phyloP scores from a whole-genome alignment of 2,797 vertebrate species.

The Siniperca obscura region DNA sequence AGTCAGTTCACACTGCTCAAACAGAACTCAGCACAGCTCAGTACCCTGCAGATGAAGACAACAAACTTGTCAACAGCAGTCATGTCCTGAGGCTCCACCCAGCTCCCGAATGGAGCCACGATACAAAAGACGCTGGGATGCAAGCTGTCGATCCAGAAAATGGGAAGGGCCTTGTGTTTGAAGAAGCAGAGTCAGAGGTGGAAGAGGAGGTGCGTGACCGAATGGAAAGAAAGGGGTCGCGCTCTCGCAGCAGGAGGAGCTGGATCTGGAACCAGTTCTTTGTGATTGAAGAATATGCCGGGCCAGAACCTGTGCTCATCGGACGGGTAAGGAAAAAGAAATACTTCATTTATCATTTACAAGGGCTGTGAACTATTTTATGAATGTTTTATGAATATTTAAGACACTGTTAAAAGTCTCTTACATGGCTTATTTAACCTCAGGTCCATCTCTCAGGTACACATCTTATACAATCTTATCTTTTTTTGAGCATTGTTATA shows the following conservation, averaged over 20 bases:
- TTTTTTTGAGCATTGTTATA: constrained; percentile 54
- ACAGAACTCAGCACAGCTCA: constrained; percentile 73
- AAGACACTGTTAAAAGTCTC: constrained; percentile 48
- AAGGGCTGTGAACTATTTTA: constrained; percentile 50
- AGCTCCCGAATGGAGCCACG: constrained; percentile 74
- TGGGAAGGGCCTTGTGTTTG: constrained; percentile 82
- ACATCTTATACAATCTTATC: constrained; percentile 9
- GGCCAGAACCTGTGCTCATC: constrained; percentile 93
- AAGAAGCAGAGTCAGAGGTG: constrained; percentile 78
- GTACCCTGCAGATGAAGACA: constrained; percentile 76
- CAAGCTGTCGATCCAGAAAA: constrained; percentile 63
- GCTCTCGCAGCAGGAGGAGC: constrained; percentile 90
- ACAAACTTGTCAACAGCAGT: constrained; percentile 77
- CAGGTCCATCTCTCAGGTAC: constrained; percentile 33
- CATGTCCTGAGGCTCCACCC: constrained; percentile 86
- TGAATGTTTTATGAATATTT: constrained; percentile 66
- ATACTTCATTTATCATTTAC: constrained; percentile 59
- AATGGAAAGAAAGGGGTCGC: constrained; percentile 67
- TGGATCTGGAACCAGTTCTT: constrained; percentile 99
- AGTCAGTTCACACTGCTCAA: constrained; percentile 70
- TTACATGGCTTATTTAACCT: constrained; percentile 62
- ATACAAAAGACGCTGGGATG: constrained; percentile 65
- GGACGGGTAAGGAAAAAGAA: constrained; percentile 88
- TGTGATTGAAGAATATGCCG: constrained; percentile 94
- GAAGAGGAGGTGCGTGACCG: constrained; percentile 52